These are phyloP conservation scores for Alectoris magna DNA, from an alignment of 2,797 vertebrate species.

Conservation along the genomic window DNA sequence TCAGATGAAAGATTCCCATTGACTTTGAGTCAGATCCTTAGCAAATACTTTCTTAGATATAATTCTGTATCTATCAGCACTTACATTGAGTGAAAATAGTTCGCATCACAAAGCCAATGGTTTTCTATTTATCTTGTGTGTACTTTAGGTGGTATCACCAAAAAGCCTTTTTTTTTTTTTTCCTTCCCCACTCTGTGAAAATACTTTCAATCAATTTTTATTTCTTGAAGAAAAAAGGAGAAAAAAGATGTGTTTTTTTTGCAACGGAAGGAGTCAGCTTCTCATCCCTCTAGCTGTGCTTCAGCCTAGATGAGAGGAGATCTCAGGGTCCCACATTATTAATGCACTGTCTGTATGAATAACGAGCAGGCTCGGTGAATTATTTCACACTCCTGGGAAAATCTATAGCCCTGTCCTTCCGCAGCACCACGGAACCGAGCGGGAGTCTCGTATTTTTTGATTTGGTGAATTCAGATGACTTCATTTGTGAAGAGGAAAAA, in stretches of 20 bases:
- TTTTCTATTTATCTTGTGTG: conserved; percentile 75
- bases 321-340: conserved; percentile 87
- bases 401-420: conserved; percentile 83
- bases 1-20: conserved; percentile 29
- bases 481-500: conserved; percentile 49
- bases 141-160: conserved; percentile 69
- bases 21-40: conserved; percentile 55
- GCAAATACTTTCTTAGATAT: conserved; percentile 65
- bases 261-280: conserved; percentile 85
- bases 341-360: conserved; percentile 91
- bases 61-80: conserved; percentile 65
- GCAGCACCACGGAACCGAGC: conserved; percentile 57
- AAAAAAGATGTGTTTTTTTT: conserved; percentile 75
- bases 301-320: conserved; percentile 86
- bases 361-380: conserved; percentile 83
- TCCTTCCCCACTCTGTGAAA: conserved; percentile 47
- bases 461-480: conserved; percentile 66
- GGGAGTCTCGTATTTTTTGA: conserved; percentile 62
- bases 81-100: conserved; percentile 67
- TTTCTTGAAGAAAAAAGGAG: conserved; percentile 67
- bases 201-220: conserved; percentile 78
- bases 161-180: conserved; percentile 15
- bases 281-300: conserved; percentile 80
- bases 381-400: conserved; percentile 85
- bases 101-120: conserved; percentile 69